A percentile compares a stretch with the other conserved stretches of the same genome.
Conservation (phyloP, 2,888 invertebrate genomes). For the Polydrusus pterygomalis region DNA sequence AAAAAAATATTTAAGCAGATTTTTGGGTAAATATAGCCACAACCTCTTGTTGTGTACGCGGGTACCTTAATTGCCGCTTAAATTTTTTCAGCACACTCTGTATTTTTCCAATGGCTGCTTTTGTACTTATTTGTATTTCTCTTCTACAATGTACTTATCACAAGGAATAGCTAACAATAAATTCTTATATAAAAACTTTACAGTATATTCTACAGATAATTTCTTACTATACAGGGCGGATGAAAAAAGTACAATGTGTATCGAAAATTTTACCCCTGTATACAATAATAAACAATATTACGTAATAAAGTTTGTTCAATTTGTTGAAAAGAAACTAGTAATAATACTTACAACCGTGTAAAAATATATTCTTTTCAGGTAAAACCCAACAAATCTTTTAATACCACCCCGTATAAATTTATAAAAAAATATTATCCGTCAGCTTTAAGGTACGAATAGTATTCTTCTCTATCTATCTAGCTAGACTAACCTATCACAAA, state of each 20-base stretch:
- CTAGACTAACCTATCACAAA: conserved; percentile 49
- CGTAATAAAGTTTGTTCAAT: conserved; percentile 19
- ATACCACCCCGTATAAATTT: conserved; percentile 38
- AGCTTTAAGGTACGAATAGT: conserved; percentile 47
- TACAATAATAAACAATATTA: conserved; percentile 31
- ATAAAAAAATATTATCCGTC: conserved; percentile 41
- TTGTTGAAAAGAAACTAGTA: conserved; percentile 14
- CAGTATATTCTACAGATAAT: conserved; percentile 47
- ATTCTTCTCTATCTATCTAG: conserved; percentile 39
- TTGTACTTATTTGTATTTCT: conserved; percentile 41
- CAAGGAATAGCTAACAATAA: conserved; percentile 52
- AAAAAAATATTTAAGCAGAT: conserved; percentile 12
- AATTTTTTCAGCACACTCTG: conserved; percentile 29
- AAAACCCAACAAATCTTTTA: conserved; percentile 34
- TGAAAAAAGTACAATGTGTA: conserved; percentile 28
- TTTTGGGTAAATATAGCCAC: neutral
- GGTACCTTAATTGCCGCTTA: too few species aligned
- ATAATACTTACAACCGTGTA: conserved; percentile 36
- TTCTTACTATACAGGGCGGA: conserved; percentile 44
- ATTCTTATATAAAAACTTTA: conserved; percentile 52
- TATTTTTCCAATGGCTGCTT: conserved; percentile 45
- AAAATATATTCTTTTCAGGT: conserved; percentile 37
- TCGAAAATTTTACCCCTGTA: conserved; percentile 29
- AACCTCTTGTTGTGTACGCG: too few species aligned
- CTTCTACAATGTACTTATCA: conserved; percentile 52